phyloP scores from a whole-genome alignment of 1,140 invertebrate genomes.

The Bradysia coprophila region DNA sequence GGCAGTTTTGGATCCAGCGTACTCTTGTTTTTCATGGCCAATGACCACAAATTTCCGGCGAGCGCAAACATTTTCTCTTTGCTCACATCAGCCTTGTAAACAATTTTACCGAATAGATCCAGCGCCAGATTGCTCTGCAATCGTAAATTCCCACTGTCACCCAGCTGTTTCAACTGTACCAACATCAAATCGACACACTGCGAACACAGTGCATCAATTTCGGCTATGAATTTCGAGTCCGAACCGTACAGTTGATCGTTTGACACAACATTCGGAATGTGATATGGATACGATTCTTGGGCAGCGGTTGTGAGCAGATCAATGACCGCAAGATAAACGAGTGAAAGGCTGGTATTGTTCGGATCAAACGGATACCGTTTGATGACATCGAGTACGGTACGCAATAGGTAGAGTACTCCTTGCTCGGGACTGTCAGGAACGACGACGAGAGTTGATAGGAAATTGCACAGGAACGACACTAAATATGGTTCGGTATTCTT shows the following conservation, averaged over 20 bases:
- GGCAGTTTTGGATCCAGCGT: constrained; percentile 14
- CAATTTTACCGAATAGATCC: constrained; percentile 54
- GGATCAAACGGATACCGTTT: constrained; percentile 47
- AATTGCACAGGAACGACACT: constrained; percentile 49
- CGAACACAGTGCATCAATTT: constrained; percentile 60
- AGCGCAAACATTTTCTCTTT: constrained; percentile 36
- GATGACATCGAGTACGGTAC: constrained; percentile 53
- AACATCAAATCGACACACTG: constrained; percentile 64
- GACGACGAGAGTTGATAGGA: constrained; percentile 68
- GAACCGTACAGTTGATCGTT: constrained; percentile 86
- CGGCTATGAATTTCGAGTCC: constrained; percentile 66
- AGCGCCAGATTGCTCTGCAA: constrained; percentile 48
- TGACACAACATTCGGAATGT: constrained; percentile 48
- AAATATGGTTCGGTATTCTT: constrained; percentile 53
- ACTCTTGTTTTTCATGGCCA: constrained; percentile 40
- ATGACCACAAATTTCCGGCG: constrained; percentile 58
- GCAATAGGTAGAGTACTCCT: constrained; percentile 56
- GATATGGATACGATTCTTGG: constrained; percentile 18
- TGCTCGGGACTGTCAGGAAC: constrained; percentile 80
- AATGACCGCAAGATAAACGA: constrained; percentile 36
- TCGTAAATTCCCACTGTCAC: constrained; percentile 33
- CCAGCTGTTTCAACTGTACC: constrained; percentile 44
- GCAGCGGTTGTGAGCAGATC: constrained; percentile 20
- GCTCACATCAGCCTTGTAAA: constrained; percentile 46
- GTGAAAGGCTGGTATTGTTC: constrained; percentile 29